These are phyloP conservation scores for Eremobia ochroleuca DNA, from an alignment of 2,888 invertebrate species.

Conservation along the genomic window DNA sequence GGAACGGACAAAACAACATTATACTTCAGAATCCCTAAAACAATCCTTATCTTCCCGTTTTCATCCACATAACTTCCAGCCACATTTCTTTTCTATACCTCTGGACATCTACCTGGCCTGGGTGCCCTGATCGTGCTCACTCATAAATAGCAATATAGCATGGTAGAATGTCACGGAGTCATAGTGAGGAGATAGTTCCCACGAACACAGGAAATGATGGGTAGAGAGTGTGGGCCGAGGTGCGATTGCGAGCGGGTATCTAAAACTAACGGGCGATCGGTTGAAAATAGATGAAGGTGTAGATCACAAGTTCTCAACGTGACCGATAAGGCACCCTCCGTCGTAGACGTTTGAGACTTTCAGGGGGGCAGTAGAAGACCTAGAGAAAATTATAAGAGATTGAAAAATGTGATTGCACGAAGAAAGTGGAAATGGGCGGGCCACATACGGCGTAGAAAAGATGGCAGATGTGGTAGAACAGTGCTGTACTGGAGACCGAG, in stretches of 20 bases:
- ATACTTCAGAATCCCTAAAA: neutral
- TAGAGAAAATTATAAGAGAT: neutral
- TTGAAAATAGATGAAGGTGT: neutral
- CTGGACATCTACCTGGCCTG: slow-evolving; percentile 6
- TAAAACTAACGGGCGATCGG: neutral
- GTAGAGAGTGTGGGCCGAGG: slow-evolving; percentile 40
- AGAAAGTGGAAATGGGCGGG: no score
- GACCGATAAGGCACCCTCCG: neutral
- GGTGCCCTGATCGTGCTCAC: slow-evolving; percentile 2
- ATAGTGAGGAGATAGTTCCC: slow-evolving; percentile 62
- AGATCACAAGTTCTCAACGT: neutral
- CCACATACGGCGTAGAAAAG: no score
- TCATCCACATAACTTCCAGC: neutral
- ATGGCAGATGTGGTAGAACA: no score
- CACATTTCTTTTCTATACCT: neutral
- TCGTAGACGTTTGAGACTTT: neutral
- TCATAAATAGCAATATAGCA: slow-evolving; percentile 39
- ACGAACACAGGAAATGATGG: slow-evolving; percentile 69
- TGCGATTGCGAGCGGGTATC: slow-evolving; percentile 44
- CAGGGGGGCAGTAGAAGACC: neutral
- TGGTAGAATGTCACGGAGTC: slow-evolving; percentile 54
- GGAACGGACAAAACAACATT: neutral
- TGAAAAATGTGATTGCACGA: no score
- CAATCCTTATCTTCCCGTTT: neutral
- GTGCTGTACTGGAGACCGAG: no score